Evolutionary conservation across 2,113 vertebrate species (phyloP), one percentile per base, ranked within the genome.

Genomic region (Poeciliopsis turrubarensis): DNA sequence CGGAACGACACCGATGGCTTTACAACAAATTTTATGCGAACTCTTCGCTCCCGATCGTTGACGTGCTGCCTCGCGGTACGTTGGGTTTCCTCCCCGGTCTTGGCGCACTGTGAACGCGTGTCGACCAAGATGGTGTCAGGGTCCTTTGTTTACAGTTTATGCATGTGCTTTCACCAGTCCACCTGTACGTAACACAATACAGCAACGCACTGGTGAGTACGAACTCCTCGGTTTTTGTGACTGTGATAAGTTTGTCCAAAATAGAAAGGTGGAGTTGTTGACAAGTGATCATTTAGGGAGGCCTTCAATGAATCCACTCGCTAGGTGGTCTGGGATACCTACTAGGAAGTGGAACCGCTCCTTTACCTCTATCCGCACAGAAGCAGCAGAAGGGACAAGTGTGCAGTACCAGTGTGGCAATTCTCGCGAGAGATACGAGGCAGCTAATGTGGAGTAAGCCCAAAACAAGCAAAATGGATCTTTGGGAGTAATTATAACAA

Each of bases 1-100:
- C 96, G 95, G 96, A 94, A 94, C 92, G 90, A 79, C 84, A 86
- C 79, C 64, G 80, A 81, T 72, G 57, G 79, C 79, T 73, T 61
- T 89, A 57, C 60, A 41, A 70, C 60, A 66, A 37, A 10, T 80
- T 86, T 79, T 62, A 80, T 79, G 22, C 69, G 25, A 29, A 51
- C 47, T 11, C 71, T 57, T 75, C 4, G n/a, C 67, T n/a, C 26
- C 3, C 13, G 10, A 3, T 27, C 2, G 19, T 51, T 9, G 15
- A 27, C 31, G 70, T 57, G 62, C 41, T 25, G n/a, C 57, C 39
- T 0, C 26, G 25, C 12, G 37, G 26, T 31, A 5, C 5, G 10
- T 34, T 3, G 1, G 60, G 7, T 78, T 26, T 22, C 31, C 41
- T 13, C 12, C 1, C 1, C 3, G 34, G 19, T 44, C 37, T 44